Base-by-base conservation (phyloP, 1,140 invertebrate species). In the Meloidogyne floridensis region DNA sequence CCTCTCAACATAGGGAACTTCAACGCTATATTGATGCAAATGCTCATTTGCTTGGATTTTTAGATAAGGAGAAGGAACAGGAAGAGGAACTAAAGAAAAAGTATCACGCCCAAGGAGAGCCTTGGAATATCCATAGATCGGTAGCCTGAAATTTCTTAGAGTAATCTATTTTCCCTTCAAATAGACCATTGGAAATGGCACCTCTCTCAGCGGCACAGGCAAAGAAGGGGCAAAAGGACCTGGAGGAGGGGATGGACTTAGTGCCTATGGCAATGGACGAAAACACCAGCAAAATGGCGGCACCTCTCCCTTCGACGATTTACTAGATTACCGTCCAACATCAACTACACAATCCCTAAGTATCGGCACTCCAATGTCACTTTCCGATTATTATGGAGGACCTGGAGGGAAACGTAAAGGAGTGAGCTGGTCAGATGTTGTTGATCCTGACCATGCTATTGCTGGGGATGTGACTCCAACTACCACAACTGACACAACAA, bases 341-440 rank as follows among this genome's bases (percentile, higher is more conserved):
- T 77, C 53, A 77, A 13, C 18, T 20, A 54, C 65, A 8, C 53
- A 77, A 77, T 56, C 75, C 18, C 13, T 54, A 18, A 79, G 65
- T 72, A 47, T 56, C 56, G 59, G 53, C 11, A 74, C 15, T 81
- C 56, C 47, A 10, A 6, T 43, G 53, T 43, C 75, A 53, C n/a
- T 47, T 15, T 54, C 7, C 43, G 51, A 51, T 72, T 20, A 15
- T n/a, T 79, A 79, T 42, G 77, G 77, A 54, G 76, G 74, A 32
- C 53, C 18, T 13, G 59, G 74, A 6, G 75, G 77, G 10, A 79
- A 69, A 70, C 65, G 85, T 13, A 86, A 86, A 71, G 85, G 86
- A 69, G 85, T 86, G 2, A 86, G 86, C 32, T 86, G 84, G 84
- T 78, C 84, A 10, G 85, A 86, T 75, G 82, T 75, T 2, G 85